These are phyloP conservation scores for Acronicta psi DNA, from an alignment of 2,888 invertebrate species.

Conservation along the genomic window DNA sequence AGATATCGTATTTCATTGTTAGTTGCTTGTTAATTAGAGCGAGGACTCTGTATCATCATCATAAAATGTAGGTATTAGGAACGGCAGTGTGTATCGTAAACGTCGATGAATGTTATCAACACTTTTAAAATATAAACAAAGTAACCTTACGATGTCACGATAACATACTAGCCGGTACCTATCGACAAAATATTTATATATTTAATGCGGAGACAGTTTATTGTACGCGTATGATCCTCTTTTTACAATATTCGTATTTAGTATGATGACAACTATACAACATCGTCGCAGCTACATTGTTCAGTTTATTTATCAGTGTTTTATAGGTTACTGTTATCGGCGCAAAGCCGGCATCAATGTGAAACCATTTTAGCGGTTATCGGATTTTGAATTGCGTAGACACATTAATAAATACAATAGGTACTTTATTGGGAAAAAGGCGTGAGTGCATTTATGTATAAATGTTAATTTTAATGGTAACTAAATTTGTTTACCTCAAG, in stretches of 20 bases:
- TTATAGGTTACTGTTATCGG: neutral
- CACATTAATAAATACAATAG: no score
- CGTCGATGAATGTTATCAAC: no score
- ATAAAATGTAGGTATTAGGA: neutral
- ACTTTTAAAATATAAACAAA: slow-evolving; percentile 1
- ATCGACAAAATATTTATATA: neutral
- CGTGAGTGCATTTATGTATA: no score
- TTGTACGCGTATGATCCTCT: neutral
- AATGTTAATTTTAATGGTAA: neutral
- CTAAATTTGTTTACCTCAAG: slow-evolving; percentile 90
- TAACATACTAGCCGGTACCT: neutral
- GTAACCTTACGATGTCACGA: slow-evolving; percentile 6
- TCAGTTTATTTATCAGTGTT: neutral
- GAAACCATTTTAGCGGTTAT: neutral
- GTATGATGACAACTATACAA: no score
- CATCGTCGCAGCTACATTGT: neutral
- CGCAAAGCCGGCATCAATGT: neutral
- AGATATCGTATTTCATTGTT: slow-evolving; percentile 6
- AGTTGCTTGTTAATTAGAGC: slow-evolving; percentile 3
- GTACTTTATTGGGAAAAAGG: no score
- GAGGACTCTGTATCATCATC: neutral
- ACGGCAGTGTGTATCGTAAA: neutral
- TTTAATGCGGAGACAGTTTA: neutral
- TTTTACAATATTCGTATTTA: neutral
- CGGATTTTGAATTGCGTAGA: no score